Percentiles rank a stretch among this genome's conserved stretches.
phyloP scores from a whole-genome alignment of 2,113 vertebrate genomes.

The Synchiropus splendidus region DNA sequence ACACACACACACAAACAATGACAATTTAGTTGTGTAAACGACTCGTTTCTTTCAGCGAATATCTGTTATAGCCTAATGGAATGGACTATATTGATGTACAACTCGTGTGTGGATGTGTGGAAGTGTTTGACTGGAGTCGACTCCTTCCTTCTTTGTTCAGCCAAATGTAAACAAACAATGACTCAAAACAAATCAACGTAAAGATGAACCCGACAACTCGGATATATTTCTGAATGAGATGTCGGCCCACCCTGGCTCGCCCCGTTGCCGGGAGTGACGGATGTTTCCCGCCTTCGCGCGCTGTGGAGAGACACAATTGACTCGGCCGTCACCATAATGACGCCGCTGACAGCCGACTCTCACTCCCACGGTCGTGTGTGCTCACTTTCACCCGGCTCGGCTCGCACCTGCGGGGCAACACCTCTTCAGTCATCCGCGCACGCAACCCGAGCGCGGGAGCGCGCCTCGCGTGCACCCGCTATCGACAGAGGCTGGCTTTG shows the following conservation, averaged over 20 bases:
- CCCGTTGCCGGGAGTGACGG: conserved; percentile 19
- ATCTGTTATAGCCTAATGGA: too few species aligned
- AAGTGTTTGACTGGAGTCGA: too few species aligned
- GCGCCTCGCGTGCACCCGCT: conserved; percentile 37
- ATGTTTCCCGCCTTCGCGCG: conserved; percentile 22
- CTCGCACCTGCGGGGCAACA: conserved; percentile 54
- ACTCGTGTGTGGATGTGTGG: too few species aligned
- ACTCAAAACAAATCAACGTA: neutral
- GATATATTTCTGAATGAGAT: conserved; percentile 6
- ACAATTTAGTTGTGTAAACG: too few species aligned
- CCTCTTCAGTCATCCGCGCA: conserved; percentile 20
- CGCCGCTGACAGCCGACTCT: conserved; percentile 36
- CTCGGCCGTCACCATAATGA: conserved; percentile 30
- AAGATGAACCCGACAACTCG: neutral
- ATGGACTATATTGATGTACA: too few species aligned
- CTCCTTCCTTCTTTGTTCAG: too few species aligned
- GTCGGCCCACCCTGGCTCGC: neutral
- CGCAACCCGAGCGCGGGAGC: conserved; percentile 28
- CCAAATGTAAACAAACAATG: too few species aligned
- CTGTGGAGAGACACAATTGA: conserved; percentile 33
- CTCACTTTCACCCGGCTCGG: conserved; percentile 44
- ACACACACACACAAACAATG: too few species aligned
- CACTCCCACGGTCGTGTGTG: conserved; percentile 19
- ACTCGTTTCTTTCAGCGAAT: too few species aligned
- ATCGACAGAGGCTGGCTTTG: conserved; percentile 23